Evolutionary conservation across 2,113 vertebrate species (phyloP).

Genomic region (Pomatorhinus ruficollis): DNA sequence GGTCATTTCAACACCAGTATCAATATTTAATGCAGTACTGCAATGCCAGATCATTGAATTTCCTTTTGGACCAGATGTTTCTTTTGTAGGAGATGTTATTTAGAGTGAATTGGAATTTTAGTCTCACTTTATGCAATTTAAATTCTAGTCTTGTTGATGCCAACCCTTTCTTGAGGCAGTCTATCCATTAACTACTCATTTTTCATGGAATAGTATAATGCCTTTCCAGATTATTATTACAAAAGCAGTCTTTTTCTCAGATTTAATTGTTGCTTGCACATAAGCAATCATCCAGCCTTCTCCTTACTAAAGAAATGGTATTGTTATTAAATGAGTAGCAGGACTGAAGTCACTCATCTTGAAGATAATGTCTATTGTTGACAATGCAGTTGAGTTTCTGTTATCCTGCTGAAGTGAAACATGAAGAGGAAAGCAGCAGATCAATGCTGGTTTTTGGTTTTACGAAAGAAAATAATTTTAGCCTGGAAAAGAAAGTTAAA

Average conservation of each 20-base stretch:
- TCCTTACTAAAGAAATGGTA: background rate
- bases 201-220: background rate
- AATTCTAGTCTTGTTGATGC: background rate
- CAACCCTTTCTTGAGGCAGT: background rate
- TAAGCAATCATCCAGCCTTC: background rate
- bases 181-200: background rate
- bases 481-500: background rate
- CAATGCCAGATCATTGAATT: background rate
- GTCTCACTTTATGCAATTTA: background rate
- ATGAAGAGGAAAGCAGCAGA: background rate
- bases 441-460: background rate
- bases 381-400: background rate
- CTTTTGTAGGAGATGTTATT: background rate
- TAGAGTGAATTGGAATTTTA: background rate
- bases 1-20: background rate
- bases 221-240: background rate
- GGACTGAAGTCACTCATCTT: background rate
- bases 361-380: background rate
- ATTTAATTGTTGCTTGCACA: background rate
- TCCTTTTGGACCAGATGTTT: background rate
- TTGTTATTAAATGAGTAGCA: background rate
- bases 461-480: conserved; percentile 2
- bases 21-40: background rate
- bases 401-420: background rate
- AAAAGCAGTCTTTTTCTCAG: background rate